Evolutionary conservation across 1,140 invertebrate genomes (phyloP).

Genomic region (Plectrocnemia conspersa): DNA sequence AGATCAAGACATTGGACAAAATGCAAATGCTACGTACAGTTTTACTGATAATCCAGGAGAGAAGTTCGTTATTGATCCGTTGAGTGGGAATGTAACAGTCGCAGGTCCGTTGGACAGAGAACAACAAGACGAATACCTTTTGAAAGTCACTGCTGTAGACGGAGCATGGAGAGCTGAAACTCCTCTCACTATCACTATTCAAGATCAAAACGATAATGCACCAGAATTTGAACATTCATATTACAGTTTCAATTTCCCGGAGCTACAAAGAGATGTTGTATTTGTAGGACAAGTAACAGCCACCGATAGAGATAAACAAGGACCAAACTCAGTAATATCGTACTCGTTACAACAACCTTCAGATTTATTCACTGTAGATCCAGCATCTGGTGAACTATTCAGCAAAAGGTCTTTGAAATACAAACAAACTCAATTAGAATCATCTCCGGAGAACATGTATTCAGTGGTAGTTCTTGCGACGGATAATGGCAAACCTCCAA

Average conservation of each 20-base stretch:
- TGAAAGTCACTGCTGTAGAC: slow-evolving; percentile 83
- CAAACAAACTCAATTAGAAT: slow-evolving; percentile 69
- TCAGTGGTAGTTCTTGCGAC: slow-evolving; percentile 79
- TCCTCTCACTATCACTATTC: slow-evolving; percentile 84
- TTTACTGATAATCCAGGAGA: slow-evolving; percentile 83
- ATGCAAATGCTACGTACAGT: slow-evolving; percentile 84
- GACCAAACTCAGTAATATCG: slow-evolving; percentile 89
- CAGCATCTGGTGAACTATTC: slow-evolving; percentile 82
- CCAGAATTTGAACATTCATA: slow-evolving; percentile 84
- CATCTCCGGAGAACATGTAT: slow-evolving; percentile 84
- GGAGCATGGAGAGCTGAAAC: slow-evolving; percentile 87
- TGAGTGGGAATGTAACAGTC: slow-evolving; percentile 88
- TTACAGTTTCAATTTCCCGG: slow-evolving; percentile 88
- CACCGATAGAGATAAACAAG: slow-evolving; percentile 84
- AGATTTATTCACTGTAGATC: slow-evolving; percentile 85
- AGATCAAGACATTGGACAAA: slow-evolving; percentile 80
- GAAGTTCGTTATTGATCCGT: slow-evolving; percentile 83
- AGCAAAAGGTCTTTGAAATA: slow-evolving; percentile 79
- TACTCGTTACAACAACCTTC: slow-evolving; percentile 88
- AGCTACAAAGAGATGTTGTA: slow-evolving; percentile 70
- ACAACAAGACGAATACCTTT: slow-evolving; percentile 82
- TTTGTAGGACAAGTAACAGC: slow-evolving; percentile 87
- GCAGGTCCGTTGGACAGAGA: slow-evolving; percentile 79
- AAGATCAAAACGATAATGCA: slow-evolving; percentile 92
- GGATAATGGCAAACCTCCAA: slow-evolving; percentile 88